These are phyloP conservation scores for Cettia cetti DNA, from an alignment of 2,113 vertebrate species.

Conservation along the genomic window DNA sequence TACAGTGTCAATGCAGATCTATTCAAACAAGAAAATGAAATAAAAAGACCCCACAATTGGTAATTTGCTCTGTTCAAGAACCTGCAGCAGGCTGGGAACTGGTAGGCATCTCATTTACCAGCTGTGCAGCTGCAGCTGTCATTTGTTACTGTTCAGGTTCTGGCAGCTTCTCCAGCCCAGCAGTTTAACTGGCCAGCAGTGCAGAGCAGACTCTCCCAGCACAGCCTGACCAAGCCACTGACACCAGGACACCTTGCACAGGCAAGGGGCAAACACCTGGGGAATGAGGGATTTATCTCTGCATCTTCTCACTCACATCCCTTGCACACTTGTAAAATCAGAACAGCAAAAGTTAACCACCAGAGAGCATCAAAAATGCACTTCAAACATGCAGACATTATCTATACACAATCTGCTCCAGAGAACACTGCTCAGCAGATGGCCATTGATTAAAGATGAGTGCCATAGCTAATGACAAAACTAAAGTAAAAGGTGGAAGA, in stretches of 20 bases:
- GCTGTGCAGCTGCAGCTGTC: neutral
- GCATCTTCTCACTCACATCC: neutral
- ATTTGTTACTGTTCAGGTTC: neutral
- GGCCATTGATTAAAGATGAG: neutral
- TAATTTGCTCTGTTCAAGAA: neutral
- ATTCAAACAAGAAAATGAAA: neutral
- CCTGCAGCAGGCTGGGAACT: neutral
- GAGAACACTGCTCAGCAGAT: neutral
- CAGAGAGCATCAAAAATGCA: neutral
- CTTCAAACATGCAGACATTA: neutral
- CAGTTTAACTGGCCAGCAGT: neutral
- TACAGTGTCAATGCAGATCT: neutral
- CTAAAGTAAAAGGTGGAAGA: neutral
- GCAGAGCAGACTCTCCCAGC: neutral
- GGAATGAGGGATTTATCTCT: neutral
- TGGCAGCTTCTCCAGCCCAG: neutral
- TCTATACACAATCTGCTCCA: neutral
- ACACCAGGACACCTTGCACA: accelerated
- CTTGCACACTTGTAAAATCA: neutral
- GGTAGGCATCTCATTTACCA: neutral
- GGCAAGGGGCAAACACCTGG: neutral
- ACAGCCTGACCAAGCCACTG: neutral
- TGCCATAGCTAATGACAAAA: neutral
- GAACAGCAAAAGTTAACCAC: neutral
- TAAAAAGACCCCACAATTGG: neutral